phyloP scores from a whole-genome alignment of 2,797 vertebrate species.

The Eupleurogrammus muticus region DNA sequence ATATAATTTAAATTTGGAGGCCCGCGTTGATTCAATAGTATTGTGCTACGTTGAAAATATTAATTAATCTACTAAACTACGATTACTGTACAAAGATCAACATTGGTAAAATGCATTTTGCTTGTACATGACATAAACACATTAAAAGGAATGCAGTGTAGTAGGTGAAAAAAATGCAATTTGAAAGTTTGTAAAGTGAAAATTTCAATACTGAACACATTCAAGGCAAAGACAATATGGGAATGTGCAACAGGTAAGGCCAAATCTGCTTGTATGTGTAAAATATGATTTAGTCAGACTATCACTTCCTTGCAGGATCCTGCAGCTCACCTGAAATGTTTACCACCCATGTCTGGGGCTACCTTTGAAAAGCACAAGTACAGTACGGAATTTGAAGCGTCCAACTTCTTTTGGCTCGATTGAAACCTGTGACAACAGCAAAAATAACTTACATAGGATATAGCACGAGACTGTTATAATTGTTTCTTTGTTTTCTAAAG shows the following conservation, averaged over 20 bases:
- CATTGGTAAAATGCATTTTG: slow-evolving; percentile 82
- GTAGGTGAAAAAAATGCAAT: slow-evolving; percentile 69
- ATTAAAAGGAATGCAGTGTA: slow-evolving; percentile 70
- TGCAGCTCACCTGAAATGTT: slow-evolving; percentile 72
- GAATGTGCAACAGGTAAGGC: slow-evolving; percentile 80
- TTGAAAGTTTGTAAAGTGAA: slow-evolving; percentile 66
- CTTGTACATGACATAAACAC: slow-evolving; percentile 82
- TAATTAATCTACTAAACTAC: slow-evolving; percentile 83
- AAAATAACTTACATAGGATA: slow-evolving; percentile 74
- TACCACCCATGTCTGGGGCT: slow-evolving; percentile 71
- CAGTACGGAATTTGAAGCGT: slow-evolving; percentile 72
- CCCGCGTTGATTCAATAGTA: slow-evolving; percentile 82
- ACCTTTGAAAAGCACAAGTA: slow-evolving; percentile 84
- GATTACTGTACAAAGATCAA: slow-evolving; percentile 82
- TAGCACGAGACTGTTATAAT: slow-evolving; percentile 87
- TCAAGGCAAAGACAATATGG: slow-evolving; percentile 75
- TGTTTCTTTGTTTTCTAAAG: slow-evolving; percentile 86
- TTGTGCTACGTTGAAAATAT: slow-evolving; percentile 81
- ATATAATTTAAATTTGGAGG: slow-evolving; percentile 83
- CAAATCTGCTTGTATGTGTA: slow-evolving; percentile 79
- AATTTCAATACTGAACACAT: slow-evolving; percentile 62
- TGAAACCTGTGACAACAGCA: slow-evolving; percentile 80
- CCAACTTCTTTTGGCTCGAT: slow-evolving; percentile 71
- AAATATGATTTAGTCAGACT: slow-evolving; percentile 71
- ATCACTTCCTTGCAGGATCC: slow-evolving; percentile 71